phyloP scores from a whole-genome alignment of 1,140 invertebrate genomes.

The Ylistrum balloti region DNA sequence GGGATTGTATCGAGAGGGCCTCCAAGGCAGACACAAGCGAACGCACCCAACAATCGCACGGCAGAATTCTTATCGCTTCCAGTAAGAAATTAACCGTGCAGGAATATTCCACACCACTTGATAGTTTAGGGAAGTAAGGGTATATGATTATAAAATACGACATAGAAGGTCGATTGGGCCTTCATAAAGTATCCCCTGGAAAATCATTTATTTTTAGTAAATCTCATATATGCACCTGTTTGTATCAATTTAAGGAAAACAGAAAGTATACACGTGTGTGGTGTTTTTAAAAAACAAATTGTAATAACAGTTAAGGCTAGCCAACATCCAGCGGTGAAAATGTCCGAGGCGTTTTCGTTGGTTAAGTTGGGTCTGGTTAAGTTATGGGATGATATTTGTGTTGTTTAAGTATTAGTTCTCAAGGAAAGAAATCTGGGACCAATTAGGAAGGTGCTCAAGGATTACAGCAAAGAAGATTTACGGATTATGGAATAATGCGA shows the following conservation, averaged over 20 bases:
- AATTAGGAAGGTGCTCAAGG: not conserved
- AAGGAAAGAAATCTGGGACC: not conserved
- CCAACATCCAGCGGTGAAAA: too few species aligned
- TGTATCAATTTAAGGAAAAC: not conserved
- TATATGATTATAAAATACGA: not conserved
- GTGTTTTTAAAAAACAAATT: not conserved
- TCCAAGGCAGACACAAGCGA: conserved; percentile 22
- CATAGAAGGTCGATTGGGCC: not conserved
- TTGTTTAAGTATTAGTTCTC: not conserved
- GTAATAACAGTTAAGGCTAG: too few species aligned
- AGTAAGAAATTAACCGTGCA: conserved; percentile 26
- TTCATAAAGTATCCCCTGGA: not conserved
- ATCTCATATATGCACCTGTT: not conserved
- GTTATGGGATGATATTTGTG: not conserved
- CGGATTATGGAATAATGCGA: not conserved
- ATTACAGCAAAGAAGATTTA: not conserved
- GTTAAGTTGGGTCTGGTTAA: too few species aligned
- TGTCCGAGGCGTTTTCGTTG: not conserved
- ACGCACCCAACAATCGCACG: conserved; percentile 7
- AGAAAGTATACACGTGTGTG: not conserved
- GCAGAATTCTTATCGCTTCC: conserved; percentile 21
- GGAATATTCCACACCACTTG: conserved; percentile 15
- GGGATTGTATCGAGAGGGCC: conserved; percentile 22
- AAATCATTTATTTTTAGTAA: conserved; percentile 25
- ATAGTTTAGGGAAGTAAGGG: not conserved